phyloP scores from a whole-genome alignment of 2,113 vertebrate species.

The Brachyistius frenatus region DNA sequence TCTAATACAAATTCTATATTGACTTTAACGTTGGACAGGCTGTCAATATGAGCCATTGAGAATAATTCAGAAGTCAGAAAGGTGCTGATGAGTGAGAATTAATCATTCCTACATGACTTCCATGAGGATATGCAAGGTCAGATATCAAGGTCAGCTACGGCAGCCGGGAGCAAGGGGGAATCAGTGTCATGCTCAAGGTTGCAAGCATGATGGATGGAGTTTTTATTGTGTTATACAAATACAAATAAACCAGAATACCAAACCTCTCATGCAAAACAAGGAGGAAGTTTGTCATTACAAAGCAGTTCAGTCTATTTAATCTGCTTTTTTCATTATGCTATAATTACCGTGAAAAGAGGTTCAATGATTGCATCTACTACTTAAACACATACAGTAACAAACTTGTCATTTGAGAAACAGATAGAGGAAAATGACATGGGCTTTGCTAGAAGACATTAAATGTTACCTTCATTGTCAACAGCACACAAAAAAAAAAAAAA shows the following conservation, averaged over 20 bases:
- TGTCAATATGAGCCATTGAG: background rate
- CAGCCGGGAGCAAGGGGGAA: constrained; percentile 11
- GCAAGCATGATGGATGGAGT: constrained; percentile 9
- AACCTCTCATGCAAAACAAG: constrained; percentile 26
- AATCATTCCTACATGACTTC: background rate
- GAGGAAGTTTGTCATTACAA: constrained; percentile 9
- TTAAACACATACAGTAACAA: constrained; percentile 13
- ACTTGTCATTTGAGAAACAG: background rate
- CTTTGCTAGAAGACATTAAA: no score
- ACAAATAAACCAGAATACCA: constrained; percentile 25
- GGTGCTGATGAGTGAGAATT: background rate
- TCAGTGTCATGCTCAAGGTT: constrained; percentile 22
- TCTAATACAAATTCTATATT: background rate
- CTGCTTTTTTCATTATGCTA: constrained; percentile 15
- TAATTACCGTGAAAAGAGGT: constrained; percentile 35
- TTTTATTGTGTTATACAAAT: constrained; percentile 7
- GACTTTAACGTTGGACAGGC: background rate
- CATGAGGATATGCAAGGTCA: constrained; percentile 16
- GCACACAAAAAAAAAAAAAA: no score
- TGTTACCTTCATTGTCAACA: no score
- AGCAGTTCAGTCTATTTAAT: constrained; percentile 23
- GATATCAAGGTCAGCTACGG: constrained; percentile 28
- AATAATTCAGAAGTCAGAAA: background rate
- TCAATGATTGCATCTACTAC: background rate
- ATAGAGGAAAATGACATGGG: background rate